These are phyloP conservation scores for Urosaurus nigricauda DNA, from an alignment of 2,797 vertebrate genomes.

Conservation along the genomic window DNA sequence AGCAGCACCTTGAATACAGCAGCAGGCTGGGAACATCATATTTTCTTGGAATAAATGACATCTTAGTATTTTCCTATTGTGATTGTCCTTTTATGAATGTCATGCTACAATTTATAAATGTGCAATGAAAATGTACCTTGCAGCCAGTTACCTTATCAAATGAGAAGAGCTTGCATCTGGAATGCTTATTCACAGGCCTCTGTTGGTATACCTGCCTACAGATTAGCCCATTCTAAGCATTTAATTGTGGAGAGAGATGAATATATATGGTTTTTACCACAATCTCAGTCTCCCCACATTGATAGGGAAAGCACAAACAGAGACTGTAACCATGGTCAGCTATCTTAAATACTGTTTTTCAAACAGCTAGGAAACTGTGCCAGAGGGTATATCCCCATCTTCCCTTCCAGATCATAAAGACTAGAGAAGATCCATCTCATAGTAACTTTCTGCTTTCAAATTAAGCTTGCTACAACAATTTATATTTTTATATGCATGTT, in stretches of 20 bases:
- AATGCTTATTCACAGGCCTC: background rate
- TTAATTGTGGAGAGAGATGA: background rate
- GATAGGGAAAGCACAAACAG: background rate
- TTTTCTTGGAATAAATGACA: constrained; percentile 34
- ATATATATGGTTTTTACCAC: background rate
- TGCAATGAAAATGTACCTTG: constrained; percentile 13
- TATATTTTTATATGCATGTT: no score
- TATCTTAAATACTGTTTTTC: no score
- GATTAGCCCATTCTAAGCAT: background rate
- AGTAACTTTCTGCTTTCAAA: no score
- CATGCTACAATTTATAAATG: constrained; percentile 26
- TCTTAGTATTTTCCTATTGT: constrained; percentile 20
- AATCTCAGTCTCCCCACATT: no score
- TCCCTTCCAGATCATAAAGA: no score
- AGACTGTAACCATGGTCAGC: no score
- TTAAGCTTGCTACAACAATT: no score
- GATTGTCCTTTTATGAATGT: constrained; percentile 31
- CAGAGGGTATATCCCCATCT: no score
- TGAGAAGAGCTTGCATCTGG: background rate
- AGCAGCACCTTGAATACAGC: constrained; percentile 26
- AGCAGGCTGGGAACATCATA: constrained; percentile 1
- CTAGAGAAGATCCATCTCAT: no score
- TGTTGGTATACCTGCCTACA: background rate
- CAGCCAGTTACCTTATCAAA: background rate
- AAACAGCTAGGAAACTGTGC: no score